These are phyloP conservation scores for Syrphus vitripennis DNA, from an alignment of 2,888 invertebrate genomes.

Conservation along the genomic window DNA sequence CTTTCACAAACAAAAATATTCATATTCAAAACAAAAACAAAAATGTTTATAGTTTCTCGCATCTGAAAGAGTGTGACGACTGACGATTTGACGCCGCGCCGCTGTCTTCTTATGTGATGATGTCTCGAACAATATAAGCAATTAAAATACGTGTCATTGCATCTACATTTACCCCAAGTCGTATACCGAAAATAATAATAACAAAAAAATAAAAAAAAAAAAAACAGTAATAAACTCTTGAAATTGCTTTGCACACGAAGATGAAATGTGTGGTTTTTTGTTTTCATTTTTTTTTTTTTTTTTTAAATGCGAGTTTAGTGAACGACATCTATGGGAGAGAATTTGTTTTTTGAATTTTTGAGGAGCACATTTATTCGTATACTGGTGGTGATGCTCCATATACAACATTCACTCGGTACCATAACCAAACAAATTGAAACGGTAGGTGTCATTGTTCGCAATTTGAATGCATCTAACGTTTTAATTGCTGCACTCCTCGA, in stretches of 20 bases:
- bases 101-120: conserved; percentile 39
- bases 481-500: conserved; percentile 64
- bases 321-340: not conserved
- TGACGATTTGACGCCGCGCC: not conserved
- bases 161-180: conserved; percentile 61
- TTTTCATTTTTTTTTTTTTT: not conserved
- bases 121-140: conserved; percentile 63
- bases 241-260: conserved; percentile 34
- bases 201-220: conserved; percentile 6
- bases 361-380: not conserved
- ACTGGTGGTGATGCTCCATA: not conserved
- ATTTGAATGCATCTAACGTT: conserved; percentile 66
- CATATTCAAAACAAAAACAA: too few relatives aligned
- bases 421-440: conserved; percentile 30
- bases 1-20: not conserved
- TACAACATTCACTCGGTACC: not conserved
- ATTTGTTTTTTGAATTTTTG: not conserved
- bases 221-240: conserved; percentile 40
- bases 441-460: conserved; percentile 51
- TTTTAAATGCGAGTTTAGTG: too few relatives aligned
- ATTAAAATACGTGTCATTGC: conserved; percentile 70
- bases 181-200: conserved; percentile 1
- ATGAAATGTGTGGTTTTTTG: conserved; percentile 2
- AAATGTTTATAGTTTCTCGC: conserved; percentile 16
- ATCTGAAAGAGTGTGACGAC: conserved; percentile 20